phyloP scores from a whole-genome alignment of 2,888 invertebrate species.

The Ischnus inquisitorius region DNA sequence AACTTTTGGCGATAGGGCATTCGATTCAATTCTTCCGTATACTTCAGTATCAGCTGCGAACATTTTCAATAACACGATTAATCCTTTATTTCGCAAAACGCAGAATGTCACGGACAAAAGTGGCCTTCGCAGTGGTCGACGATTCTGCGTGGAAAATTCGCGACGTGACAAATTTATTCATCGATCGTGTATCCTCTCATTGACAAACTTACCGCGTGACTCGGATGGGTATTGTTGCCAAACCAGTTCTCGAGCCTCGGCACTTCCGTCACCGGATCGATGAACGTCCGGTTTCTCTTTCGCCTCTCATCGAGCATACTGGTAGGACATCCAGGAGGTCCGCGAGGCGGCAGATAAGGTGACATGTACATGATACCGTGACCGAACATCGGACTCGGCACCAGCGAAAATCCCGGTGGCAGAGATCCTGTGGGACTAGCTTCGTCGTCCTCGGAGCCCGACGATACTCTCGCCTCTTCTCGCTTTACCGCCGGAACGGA shows the following conservation, averaged over 20 bases:
- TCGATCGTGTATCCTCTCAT: constrained; percentile 23
- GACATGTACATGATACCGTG: constrained; percentile 97
- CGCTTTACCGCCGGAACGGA: constrained; percentile 81
- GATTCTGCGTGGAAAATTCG: neutral
- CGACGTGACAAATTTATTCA: constrained; percentile 68
- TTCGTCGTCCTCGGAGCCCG: constrained; percentile 87
- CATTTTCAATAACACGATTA: constrained; percentile 20
- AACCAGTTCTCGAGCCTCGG: constrained; percentile 98
- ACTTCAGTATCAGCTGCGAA: constrained; percentile 96
- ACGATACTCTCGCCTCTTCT: constrained; percentile 82
- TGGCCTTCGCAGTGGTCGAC: neutral
- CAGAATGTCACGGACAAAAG: constrained; percentile 5
- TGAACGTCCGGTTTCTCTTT: constrained; percentile 98
- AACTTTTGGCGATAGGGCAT: constrained; percentile 99
- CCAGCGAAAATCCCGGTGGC: constrained; percentile 91
- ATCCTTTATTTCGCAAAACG: neutral
- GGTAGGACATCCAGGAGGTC: constrained; percentile 82
- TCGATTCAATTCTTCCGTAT: constrained; percentile 98
- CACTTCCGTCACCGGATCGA: constrained; percentile 99
- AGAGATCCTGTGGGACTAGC: constrained; percentile 85
- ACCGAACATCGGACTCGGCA: constrained; percentile 95
- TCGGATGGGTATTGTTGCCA: constrained; percentile 98
- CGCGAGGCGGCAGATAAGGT: constrained; percentile 90
- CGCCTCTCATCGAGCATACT: constrained; percentile 93
- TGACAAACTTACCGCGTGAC: constrained; percentile 89